Evolutionary conservation across 2,888 invertebrate genomes (phyloP), one percentile per base, ranked within the genome.

Genomic region (Brachynemurus nebulosus): DNA sequence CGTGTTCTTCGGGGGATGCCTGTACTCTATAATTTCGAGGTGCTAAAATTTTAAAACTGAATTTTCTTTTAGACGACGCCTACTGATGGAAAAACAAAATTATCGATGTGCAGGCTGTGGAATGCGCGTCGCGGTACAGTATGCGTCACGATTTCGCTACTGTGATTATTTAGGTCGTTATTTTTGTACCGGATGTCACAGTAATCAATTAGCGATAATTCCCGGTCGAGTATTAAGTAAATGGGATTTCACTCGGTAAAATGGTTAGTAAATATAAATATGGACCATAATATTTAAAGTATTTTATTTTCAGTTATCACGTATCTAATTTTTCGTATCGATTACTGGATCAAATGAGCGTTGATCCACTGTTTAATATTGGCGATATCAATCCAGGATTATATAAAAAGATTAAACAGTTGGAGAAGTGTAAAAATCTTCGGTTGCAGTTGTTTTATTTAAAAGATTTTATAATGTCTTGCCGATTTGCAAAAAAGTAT

Each of bases 111-210:
- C 88, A 34, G 88, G 88, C 3, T 90, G 89, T 64, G 86, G 88
- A 1, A 80, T 82, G 72, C 76, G 75, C 56, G 83, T 89, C 5
- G 79, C 81, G 2, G 68, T 68, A 4, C 74, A 77, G 49, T 84
- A 82, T 58, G 74, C 80, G 9, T 76, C 78, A 46, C 72, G 78
- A 53, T 85, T 80, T 63, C 73, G 86, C 12, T 88, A 84, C 57
- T 88, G 88, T 59, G 79, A 83, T 55, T 90, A 90, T 64, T 66
- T 86, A 48, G 86, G 88, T 8, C 76, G 85, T 56, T 86, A 82
- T 63, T 86, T 88, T 64, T 90, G 90, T 57, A 84, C 86, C 9
- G 84, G 84, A 37, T 90, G 90, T 59, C 89, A 90, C 62, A 77
- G 78, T 18, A 82, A 85, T 62, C 78, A 82, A 58, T 70, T 79